phyloP scores from a whole-genome alignment of 2,113 vertebrate species.

The Syngnathus typhle region DNA sequence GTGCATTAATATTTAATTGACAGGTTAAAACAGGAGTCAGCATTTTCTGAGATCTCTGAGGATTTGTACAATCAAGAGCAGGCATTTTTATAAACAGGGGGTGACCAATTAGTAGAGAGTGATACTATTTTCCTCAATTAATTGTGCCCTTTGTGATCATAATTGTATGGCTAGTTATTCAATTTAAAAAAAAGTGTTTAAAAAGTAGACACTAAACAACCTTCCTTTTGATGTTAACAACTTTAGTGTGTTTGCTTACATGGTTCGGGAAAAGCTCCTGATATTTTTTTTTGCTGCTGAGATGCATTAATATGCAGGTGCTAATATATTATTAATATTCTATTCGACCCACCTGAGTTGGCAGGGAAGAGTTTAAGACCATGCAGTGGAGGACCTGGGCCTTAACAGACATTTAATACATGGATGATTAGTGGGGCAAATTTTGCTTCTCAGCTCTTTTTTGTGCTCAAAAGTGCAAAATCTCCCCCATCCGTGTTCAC shows the following conservation, averaged over 20 bases:
- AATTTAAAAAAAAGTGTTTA: background rate
- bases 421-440: slow-evolving; percentile 20
- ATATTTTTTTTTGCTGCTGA: background rate
- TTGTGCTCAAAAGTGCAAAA: slow-evolving; percentile 27
- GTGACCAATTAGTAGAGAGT: background rate
- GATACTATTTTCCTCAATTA: slow-evolving; percentile 1
- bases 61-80: slow-evolving; percentile 18
- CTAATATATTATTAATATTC: background rate
- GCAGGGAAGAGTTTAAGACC: slow-evolving; percentile 10
- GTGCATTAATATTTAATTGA: slow-evolving; percentile 35
- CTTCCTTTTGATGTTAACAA: background rate
- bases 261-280: background rate
- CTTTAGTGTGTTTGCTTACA: background rate
- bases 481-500: slow-evolving; percentile 49
- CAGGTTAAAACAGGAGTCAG: slow-evolving; percentile 4
- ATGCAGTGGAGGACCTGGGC: slow-evolving; percentile 6
- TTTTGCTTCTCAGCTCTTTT: slow-evolving; percentile 34
- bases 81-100: slow-evolving; percentile 12
- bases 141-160: slow-evolving; percentile 6
- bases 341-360: slow-evolving; percentile 6
- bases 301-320: background rate
- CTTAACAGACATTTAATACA: slow-evolving; percentile 2
- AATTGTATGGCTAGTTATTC: no score
- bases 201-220: background rate
- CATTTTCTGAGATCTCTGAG: slow-evolving; percentile 21